Evolutionary conservation across 2,888 invertebrate genomes (phyloP).

Genomic region (Caenorhabditis angaria): DNA sequence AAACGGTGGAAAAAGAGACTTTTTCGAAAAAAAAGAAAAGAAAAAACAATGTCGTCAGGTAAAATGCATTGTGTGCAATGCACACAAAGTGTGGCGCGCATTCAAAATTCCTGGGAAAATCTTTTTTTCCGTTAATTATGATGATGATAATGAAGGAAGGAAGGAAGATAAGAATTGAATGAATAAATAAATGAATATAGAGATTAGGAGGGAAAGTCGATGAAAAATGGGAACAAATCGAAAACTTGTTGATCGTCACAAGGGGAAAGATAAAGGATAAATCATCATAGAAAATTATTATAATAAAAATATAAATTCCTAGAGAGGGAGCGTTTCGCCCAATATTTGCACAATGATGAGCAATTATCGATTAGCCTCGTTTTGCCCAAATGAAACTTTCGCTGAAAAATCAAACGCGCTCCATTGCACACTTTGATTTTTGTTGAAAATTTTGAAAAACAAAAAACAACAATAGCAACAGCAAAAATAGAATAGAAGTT

Average conservation of each 20-base stretch:
- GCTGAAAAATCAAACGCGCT: neutral
- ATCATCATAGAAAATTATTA: neutral
- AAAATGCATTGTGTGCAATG: neutral
- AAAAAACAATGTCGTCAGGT: neutral
- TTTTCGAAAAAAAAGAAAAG: neutral
- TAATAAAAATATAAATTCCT: neutral
- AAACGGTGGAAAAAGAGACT: neutral
- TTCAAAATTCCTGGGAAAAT: neutral
- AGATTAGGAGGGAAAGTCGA: slow-evolving; percentile 27
- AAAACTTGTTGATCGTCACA: slow-evolving; percentile 26
- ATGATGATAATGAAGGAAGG: neutral
- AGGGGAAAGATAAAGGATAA: slow-evolving; percentile 3
- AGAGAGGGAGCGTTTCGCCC: neutral
- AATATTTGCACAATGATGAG: neutral
- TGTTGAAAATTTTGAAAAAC: neutral
- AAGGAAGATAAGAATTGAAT: neutral
- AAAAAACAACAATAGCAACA: neutral
- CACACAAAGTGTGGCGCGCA: neutral
- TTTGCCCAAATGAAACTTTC: neutral
- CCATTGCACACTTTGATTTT: neutral
- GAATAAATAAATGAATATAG: neutral
- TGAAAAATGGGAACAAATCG: slow-evolving; percentile 44
- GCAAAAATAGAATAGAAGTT: neutral
- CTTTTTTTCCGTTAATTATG: neutral
- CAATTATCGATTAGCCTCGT: neutral